These are phyloP conservation scores for Marasmarcha lunaedactyla DNA, from an alignment of 2,888 invertebrate species.

Conservation along the genomic window DNA sequence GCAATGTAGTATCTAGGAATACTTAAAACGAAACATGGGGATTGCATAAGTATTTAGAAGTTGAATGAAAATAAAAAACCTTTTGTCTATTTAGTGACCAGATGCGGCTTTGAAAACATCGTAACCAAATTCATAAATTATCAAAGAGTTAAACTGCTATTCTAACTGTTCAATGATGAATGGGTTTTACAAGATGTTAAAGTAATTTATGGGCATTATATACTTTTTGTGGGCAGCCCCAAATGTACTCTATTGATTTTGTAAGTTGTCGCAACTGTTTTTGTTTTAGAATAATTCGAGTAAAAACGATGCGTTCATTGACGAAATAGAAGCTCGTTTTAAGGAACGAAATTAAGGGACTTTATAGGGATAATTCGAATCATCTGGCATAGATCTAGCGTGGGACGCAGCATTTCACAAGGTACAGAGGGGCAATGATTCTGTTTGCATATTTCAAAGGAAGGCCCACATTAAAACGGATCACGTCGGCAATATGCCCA, in stretches of 20 bases:
- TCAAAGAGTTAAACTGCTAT: slow-evolving; percentile 13
- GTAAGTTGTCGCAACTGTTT: slow-evolving; percentile 1
- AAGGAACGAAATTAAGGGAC: no score
- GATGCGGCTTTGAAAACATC: background rate
- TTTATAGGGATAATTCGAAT: slow-evolving; percentile 8
- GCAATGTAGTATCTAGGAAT: no score
- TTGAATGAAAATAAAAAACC: no score
- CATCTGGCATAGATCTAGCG: slow-evolving; percentile 12
- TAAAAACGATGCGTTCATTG: no score
- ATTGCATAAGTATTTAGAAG: no score
- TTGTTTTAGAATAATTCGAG: no score
- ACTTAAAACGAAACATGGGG: no score
- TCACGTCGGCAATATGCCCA: slow-evolving; percentile 40
- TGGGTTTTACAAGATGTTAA: slow-evolving; percentile 4
- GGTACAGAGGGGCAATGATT: slow-evolving; percentile 19
- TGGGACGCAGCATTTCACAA: slow-evolving; percentile 2
- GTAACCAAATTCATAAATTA: background rate
- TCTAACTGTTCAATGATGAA: slow-evolving; percentile 3
- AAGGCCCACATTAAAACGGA: slow-evolving; percentile 46
- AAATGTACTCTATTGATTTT: background rate
- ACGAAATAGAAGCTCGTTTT: no score
- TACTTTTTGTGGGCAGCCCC: no score
- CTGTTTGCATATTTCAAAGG: slow-evolving; percentile 47
- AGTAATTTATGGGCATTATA: no score
- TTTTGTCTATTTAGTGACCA: slow-evolving; percentile 4